A percentile compares a stretch with the other conserved stretches of the same genome.
phyloP scores from a whole-genome alignment of 2,888 invertebrate genomes.

The Hyppa rectilinea region DNA sequence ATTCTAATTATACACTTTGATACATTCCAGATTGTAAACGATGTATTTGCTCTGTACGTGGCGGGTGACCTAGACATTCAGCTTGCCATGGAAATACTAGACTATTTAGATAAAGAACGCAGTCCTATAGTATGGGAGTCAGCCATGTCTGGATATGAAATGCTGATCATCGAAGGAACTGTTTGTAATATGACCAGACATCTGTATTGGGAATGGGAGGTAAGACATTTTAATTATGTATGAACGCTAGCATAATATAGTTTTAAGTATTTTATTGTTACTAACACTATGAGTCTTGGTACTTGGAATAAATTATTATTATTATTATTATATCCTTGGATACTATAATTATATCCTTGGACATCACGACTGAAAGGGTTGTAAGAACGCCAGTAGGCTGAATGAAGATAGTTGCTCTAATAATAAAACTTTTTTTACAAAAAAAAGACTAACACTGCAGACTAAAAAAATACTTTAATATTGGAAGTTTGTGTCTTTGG shows the following conservation, averaged over 20 bases:
- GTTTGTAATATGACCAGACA: constrained; percentile 77
- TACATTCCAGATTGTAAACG: constrained; percentile 83
- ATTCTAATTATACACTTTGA: constrained; percentile 21
- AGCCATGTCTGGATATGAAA: constrained; percentile 78
- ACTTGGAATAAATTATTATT: too few species aligned
- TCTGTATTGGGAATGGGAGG: constrained; percentile 84
- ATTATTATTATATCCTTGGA: too few species aligned
- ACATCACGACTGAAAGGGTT: too few species aligned
- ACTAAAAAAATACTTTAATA: too few species aligned
- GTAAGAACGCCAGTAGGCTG: too few species aligned
- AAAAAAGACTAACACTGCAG: too few species aligned
- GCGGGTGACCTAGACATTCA: constrained; percentile 78
- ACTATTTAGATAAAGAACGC: constrained; percentile 79
- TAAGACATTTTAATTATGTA: constrained; percentile 55
- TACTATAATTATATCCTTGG: too few species aligned
- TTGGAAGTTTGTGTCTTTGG: too few species aligned
- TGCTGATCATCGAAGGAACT: constrained; percentile 77
- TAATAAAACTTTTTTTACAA: too few species aligned
- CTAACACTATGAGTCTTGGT: too few species aligned
- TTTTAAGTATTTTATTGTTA: too few species aligned
- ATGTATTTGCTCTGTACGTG: constrained; percentile 83
- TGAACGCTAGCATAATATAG: background rate
- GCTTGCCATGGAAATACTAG: constrained; percentile 78
- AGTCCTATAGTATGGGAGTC: constrained; percentile 83
- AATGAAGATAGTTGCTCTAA: too few species aligned